phyloP scores from a whole-genome alignment of 2,113 vertebrate species.

The Lepus timidus region DNA sequence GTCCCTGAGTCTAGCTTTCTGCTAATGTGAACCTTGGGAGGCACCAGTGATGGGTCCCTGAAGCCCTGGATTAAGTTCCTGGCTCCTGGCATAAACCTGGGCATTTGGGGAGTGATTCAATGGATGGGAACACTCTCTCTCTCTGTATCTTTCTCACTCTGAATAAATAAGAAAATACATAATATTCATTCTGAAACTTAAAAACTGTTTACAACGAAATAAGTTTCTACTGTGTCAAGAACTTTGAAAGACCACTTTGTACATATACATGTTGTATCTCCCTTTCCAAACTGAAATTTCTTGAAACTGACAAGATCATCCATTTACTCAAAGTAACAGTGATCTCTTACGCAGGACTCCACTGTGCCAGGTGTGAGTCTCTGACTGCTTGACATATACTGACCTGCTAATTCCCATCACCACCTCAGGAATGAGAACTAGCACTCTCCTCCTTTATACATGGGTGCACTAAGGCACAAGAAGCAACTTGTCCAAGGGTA shows the following conservation, averaged over 20 bases:
- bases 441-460: background rate
- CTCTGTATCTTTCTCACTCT: too few relatives aligned
- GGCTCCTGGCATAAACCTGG: too few relatives aligned
- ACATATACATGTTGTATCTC: background rate
- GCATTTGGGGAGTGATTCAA: too few relatives aligned
- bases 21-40: too few relatives aligned
- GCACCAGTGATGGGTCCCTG: too few relatives aligned
- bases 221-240: background rate
- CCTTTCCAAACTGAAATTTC: background rate
- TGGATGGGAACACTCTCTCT: too few relatives aligned
- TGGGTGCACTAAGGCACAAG: background rate
- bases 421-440: background rate
- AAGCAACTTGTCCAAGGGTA: background rate
- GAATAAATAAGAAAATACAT: too few relatives aligned
- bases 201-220: background rate
- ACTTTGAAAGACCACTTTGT: background rate
- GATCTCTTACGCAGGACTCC: background rate
- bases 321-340: background rate
- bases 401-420: background rate
- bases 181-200: constrained; percentile 16
- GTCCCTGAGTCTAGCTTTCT: too few relatives aligned
- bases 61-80: too few relatives aligned
- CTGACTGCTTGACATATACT: background rate
- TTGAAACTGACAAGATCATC: background rate
- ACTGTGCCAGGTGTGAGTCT: background rate